Base-by-base conservation (phyloP, 2,797 vertebrate genomes). In the Notoglanidium macrostoma region DNA sequence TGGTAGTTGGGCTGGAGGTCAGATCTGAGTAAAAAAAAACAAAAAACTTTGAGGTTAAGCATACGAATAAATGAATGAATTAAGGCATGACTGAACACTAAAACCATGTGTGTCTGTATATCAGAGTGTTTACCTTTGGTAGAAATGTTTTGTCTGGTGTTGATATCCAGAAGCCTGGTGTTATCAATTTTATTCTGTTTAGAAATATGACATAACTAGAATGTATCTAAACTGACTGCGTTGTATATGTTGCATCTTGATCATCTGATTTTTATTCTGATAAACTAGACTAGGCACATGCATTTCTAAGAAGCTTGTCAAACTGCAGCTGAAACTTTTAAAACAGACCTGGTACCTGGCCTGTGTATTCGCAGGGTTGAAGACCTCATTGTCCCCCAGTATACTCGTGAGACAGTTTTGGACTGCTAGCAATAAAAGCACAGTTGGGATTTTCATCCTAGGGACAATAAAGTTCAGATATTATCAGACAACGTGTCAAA, bases 1-100 rank as follows among this genome's bases (percentile, higher is more conserved):
- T 93, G 94, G 86, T 90, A 19, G 59, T 55, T 51, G 32, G 29
- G 26, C 55, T 74, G 15, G 78, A 59, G 29, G 61, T 59, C n/a
- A 15, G 63, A 26, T 61, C 85, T 86, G 55, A 54, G 54, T 19
- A 19, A 23, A 63, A 35, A 63, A 63, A 35, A 85, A 29, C 0
- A 5, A 29, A 21, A 68, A 57, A 21, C 35, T 51, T 15, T 67
- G 23, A 65, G 11, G 46, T 57, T 29, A 29, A 29, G 1, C 40
- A 29, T 4, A 54, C 6, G 2, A 44, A 55, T 49, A 61, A 19
- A 78, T 32, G 17, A 15, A 55, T n/a, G 2, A 10, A 54, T 78
- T 21, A 21, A 78, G 2, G 54, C 76, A 51, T n/a, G 44, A 17
- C 17, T 17, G 6, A 44, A 32, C 51, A 59, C 9, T 86, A 26